Base-by-base conservation (phyloP, 2,888 invertebrate species). In the Cybosia mesomella region DNA sequence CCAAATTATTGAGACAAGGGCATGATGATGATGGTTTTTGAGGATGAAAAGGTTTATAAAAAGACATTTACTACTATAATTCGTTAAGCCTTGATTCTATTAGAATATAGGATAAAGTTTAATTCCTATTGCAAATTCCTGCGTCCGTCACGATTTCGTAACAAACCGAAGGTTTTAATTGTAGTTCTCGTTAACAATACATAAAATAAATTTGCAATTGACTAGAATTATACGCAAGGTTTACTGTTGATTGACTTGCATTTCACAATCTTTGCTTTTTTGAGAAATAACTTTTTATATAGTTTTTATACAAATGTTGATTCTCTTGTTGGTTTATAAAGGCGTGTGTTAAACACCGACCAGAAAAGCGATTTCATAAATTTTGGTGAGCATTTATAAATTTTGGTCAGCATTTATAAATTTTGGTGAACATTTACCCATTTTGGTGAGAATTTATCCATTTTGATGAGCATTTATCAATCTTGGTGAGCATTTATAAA, bases 181-280 rank as follows among this genome's bases (percentile, higher is more conserved):
- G 43, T 57, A 34, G 9, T 32, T 55, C 32, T 66, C 57, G 61
- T 66, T 66, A 57, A 60, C 15, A 57, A 57, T 18, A 61, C 43
- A 61, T 61, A 53, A 61, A 66, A 60, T 60, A 43, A n/a, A 66
- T 32, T 32, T n/a, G 15, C 36, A 43, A 61, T 21, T 57, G 21
- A 39, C 60, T 32, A 39, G 5, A 61, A 57, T 32, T 32, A 57
- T 21, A 22, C 7, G 8, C 18, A 57, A 61, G 43, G 28, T 61
- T 18, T 28, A 11, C n/a, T 43, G 11, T 36, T 36, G 36, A 22
- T 59, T 61, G 28, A 55, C 3, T 55, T 28, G 4, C 15, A 28
- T 61, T 61, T 43, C 13, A n/a, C 11, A 43, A 61, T n/a, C 49
- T 61, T 2, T 43, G 18, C 24, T 61, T 43, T n/a, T 43, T 60